Conservation (phyloP, 2,797 vertebrate genomes). For the Coccyzus lansbergi region DNA sequence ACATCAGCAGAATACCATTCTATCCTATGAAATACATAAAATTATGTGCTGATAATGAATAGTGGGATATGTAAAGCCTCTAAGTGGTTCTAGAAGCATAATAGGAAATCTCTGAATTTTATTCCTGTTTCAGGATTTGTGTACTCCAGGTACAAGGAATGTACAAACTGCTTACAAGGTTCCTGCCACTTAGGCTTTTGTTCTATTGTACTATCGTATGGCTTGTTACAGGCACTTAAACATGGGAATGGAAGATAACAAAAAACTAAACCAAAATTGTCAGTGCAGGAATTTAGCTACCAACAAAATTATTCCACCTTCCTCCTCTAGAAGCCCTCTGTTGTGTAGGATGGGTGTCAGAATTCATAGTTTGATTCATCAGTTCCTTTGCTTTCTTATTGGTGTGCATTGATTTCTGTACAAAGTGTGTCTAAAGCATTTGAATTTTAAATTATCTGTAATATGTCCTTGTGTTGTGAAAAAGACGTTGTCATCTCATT, state of each 20-base stretch:
- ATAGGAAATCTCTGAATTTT: neutral
- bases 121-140: neutral
- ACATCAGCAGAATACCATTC: neutral
- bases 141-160: neutral
- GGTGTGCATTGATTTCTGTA: constrained; percentile 18
- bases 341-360: constrained; percentile 34
- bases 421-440: constrained; percentile 28
- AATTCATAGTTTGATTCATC: constrained; percentile 35
- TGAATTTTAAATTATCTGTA: constrained; percentile 52
- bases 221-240: neutral
- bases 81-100: neutral
- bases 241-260: neutral
- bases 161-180: neutral
- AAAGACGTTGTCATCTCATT: constrained; percentile 32
- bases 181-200: neutral
- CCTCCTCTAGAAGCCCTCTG: neutral
- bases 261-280: neutral
- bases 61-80: neutral
- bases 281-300: neutral
- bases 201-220: neutral
- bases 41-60: neutral
- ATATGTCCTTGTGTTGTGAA: constrained; percentile 33
- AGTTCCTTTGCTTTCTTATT: constrained; percentile 35
- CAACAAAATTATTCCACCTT: neutral
- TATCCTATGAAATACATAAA: neutral